Evolutionary conservation across 2,888 invertebrate genomes (phyloP), one percentile per base, ranked within the genome.

Genomic region (Deroplatys truncata): DNA sequence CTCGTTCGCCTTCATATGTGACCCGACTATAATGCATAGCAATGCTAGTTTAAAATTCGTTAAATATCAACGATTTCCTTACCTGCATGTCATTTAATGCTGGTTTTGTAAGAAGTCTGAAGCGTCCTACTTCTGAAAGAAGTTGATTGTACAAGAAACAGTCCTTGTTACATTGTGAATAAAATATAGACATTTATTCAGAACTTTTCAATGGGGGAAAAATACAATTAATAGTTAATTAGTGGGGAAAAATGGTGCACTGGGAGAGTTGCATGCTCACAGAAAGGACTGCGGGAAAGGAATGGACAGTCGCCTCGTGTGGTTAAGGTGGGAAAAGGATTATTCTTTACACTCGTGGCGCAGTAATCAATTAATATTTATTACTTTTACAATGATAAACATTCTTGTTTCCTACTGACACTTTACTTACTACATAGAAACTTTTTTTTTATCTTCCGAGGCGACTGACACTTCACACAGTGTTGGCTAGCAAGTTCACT

Each of bases 161-260:
- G 28, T n/a, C 9, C n/a, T 25, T 49, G 82, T 89, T 90, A 85
- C 90, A 88, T 88, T 90, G 88, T 89, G 90, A 90, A 90, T 90
- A 90, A 90, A 90, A 90, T 90, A 90, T 90, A 90, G 88, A 90
- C 90, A 90, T 90, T 90, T 90, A 90, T 90, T 90, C 85, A 89
- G 89, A 90, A 88, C 86, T 84, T 72, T 90, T 88, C 84, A 84
- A 89, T 87, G 72, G 88, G 90, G 90, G 90, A 88, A 89, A 90
- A 90, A 90, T 90, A 90, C 90, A 90, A 89, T 90, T 88, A 90
- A 90, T 90, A 89, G 82, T 56, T 90, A 86, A 90, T 89, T 90
- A 90, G 90, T 90, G 89, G 89, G 90, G 25, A 72, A 16, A 90
- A 90, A 90, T 90, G 89, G 90, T 90, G 90, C 90, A 90, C 85